phyloP scores from a whole-genome alignment of 2,797 vertebrate genomes.

The Delichon dasypus region DNA sequence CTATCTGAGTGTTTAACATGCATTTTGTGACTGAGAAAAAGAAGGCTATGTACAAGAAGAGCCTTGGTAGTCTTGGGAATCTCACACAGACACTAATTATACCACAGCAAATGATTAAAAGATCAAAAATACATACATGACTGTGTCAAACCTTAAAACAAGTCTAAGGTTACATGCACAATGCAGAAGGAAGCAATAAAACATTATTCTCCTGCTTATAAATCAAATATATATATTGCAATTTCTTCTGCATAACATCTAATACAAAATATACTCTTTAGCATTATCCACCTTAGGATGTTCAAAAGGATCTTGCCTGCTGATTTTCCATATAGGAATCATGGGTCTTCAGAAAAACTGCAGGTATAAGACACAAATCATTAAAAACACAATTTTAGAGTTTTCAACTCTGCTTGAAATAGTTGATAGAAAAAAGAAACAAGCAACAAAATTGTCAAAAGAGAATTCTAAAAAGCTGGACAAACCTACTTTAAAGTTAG shows the following conservation, averaged over 20 bases:
- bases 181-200: neutral
- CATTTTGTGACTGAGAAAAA: neutral
- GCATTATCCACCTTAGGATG: neutral
- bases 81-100: neutral
- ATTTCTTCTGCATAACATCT: neutral
- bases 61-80: neutral
- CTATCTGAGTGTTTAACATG: neutral
- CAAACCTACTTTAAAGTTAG: neutral
- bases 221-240: neutral
- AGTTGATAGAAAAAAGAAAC: neutral
- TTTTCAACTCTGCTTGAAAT: neutral
- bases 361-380: neutral
- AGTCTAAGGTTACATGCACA: neutral
- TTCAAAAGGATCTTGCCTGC: neutral
- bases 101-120: neutral
- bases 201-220: neutral
- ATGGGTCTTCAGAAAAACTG: neutral
- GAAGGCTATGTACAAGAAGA: neutral
- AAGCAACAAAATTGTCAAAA: neutral
- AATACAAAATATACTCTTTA: neutral
- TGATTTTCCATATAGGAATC: neutral
- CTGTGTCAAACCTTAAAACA: neutral
- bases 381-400: neutral
- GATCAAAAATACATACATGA: neutral
- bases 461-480: neutral